phyloP scores from a whole-genome alignment of 2,797 vertebrate species.

The Dromococcyx pavoninus region DNA sequence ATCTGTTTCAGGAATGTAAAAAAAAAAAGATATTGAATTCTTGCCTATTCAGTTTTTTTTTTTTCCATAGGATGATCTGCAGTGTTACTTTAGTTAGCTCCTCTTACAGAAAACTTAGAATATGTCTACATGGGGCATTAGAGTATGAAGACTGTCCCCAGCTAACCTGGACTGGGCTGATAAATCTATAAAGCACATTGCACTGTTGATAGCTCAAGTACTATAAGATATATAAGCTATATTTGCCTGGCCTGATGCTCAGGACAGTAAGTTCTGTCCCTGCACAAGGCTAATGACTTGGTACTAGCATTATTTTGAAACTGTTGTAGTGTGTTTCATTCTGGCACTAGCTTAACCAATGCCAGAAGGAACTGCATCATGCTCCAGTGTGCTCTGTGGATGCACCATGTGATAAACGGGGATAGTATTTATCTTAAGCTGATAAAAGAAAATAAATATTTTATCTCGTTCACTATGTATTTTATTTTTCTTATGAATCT shows the following conservation, averaged over 20 bases:
- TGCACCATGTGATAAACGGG: neutral
- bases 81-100: neutral
- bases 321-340: neutral
- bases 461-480: neutral
- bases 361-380: neutral
- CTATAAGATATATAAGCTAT: neutral
- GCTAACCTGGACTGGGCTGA: neutral
- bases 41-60: neutral
- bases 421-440: neutral
- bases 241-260: neutral
- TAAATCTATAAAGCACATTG: neutral
- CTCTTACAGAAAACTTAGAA: neutral
- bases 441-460: neutral
- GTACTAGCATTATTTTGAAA: neutral
- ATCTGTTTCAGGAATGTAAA: neutral
- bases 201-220: neutral
- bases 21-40: neutral
- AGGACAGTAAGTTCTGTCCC: neutral
- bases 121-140: neutral
- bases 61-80: neutral
- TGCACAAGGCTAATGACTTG: neutral
- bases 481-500: neutral
- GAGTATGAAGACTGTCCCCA: neutral
- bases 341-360: neutral
- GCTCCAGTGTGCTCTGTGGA: neutral